A percentile compares a stretch with the other conserved stretches of the same genome.
Conservation (phyloP, 2,797 vertebrate genomes). For the Smutsia gigantea region DNA sequence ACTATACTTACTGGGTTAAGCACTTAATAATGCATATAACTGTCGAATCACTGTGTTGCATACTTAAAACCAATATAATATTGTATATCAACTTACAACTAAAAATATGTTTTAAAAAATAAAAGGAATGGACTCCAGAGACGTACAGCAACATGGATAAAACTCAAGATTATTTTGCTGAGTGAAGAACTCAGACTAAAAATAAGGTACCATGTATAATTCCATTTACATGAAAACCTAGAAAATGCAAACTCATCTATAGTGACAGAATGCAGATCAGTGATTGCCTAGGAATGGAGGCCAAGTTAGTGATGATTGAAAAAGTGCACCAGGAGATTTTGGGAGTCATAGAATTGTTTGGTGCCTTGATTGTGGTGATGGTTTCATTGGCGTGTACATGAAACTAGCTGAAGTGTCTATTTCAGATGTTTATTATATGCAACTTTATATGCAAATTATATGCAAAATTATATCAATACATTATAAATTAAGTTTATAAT, state of each 20-base stretch:
- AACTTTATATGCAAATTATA: neutral
- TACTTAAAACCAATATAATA: too few relatives aligned
- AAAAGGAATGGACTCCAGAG: neutral
- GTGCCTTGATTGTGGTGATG: neutral
- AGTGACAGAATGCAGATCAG: neutral
- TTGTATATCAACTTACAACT: too few relatives aligned
- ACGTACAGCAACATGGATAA: neutral
- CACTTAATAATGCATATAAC: too few relatives aligned
- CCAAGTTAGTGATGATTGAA: neutral
- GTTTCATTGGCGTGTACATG: neutral
- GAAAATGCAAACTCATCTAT: slow-evolving; percentile 1
- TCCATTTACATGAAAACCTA: neutral
- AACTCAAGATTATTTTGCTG: neutral
- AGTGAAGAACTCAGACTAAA: neutral
- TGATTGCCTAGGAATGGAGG: neutral
- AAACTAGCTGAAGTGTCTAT: neutral
- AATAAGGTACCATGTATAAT: neutral
- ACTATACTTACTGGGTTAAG: too few relatives aligned
- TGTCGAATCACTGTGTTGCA: too few relatives aligned
- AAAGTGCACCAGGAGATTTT: neutral
- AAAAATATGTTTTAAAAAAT: neutral
- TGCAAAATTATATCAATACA: neutral
- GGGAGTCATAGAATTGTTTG: neutral
- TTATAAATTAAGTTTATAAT: neutral
- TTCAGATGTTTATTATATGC: neutral